Percentiles rank a stretch among this genome's conserved stretches.
Conservation (phyloP, 2,888 invertebrate species). For the Tipula vernalis region DNA sequence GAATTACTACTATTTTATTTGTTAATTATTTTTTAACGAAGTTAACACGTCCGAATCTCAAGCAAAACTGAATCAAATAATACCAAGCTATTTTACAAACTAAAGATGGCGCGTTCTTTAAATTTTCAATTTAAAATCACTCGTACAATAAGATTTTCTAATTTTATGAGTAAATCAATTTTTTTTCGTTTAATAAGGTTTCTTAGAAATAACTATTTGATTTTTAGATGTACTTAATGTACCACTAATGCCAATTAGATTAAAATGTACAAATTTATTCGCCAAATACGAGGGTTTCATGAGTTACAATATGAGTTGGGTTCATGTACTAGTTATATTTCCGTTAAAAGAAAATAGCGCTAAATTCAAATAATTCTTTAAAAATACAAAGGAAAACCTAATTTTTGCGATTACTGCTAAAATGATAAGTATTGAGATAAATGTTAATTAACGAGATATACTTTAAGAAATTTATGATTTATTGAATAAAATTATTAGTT, state of each 20-base stretch:
- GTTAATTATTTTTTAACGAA: slow-evolving; percentile 5
- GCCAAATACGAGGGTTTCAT: slow-evolving; percentile 50
- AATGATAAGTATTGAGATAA: not conserved
- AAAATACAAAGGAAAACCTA: not conserved
- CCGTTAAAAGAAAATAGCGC: not conserved
- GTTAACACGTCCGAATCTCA: slow-evolving; percentile 42
- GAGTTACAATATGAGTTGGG: slow-evolving; percentile 40
- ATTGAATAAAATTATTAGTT: not conserved
- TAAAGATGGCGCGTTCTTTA: slow-evolving; percentile 54
- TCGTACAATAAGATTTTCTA: not conserved
- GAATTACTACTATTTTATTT: not conserved
- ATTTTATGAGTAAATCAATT: not conserved
- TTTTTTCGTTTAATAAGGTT: not conserved
- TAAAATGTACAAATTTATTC: slow-evolving; percentile 21
- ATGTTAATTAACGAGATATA: not conserved
- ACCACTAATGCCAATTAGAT: not conserved
- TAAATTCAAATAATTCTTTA: not conserved
- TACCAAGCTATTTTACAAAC: slow-evolving; percentile 53
- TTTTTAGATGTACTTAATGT: not conserved
- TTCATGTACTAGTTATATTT: slow-evolving; percentile 23
- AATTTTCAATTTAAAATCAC: slow-evolving; percentile 27
- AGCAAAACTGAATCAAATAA: slow-evolving; percentile 48
- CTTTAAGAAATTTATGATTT: not conserved
- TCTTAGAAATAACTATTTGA: not conserved
- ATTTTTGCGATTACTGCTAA: not conserved